Percentiles rank a stretch among this genome's conserved stretches.
Evolutionary conservation across 2,797 vertebrate species (phyloP).

Genomic region (Scomberomorus guttatus): DNA sequence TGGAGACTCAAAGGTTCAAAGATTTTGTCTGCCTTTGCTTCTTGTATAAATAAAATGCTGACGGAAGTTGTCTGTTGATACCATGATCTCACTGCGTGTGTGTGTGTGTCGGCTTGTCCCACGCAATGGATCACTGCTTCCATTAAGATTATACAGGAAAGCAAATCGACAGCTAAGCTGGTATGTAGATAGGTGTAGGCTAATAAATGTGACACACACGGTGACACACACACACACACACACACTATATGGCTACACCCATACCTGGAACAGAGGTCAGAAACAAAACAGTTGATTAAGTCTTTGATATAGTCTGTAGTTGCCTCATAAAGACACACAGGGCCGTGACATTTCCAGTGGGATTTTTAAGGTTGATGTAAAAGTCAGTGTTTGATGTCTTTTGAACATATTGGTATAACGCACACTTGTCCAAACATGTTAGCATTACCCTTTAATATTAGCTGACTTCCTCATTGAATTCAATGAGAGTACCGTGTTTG

Average conservation of each 20-base stretch:
- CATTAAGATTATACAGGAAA: slow-evolving; percentile 33
- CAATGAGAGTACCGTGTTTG: not conserved
- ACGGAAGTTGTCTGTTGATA: slow-evolving; percentile 54
- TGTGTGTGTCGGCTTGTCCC: slow-evolving; percentile 19
- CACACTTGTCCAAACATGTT: not conserved
- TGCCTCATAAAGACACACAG: not conserved
- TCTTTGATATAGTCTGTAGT: not conserved
- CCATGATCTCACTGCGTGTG: slow-evolving; percentile 35
- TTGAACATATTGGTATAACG: slow-evolving; percentile 3
- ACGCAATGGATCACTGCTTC: slow-evolving; percentile 29
- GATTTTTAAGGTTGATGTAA: slow-evolving; percentile 14
- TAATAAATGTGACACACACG: not conserved
- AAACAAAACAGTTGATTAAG: slow-evolving; percentile 41
- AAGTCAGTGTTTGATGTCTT: slow-evolving; percentile 6
- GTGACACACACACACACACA: not conserved
- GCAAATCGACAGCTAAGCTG: slow-evolving; percentile 7
- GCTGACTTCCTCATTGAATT: slow-evolving; percentile 16
- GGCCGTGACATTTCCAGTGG: slow-evolving; percentile 6
- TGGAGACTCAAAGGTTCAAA: slow-evolving; percentile 41
- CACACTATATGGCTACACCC: slow-evolving; percentile 38
- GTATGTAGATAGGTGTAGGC: slow-evolving; percentile 28
- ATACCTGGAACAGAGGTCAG: slow-evolving; percentile 56
- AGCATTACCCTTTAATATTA: slow-evolving; percentile 6
- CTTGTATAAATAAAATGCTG: slow-evolving; percentile 51
- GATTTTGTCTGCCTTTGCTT: slow-evolving; percentile 12